Evolutionary conservation across 2,113 vertebrate species (phyloP), one percentile per base, ranked within the genome.

Genomic region (Lycocorax pyrrhopterus): DNA sequence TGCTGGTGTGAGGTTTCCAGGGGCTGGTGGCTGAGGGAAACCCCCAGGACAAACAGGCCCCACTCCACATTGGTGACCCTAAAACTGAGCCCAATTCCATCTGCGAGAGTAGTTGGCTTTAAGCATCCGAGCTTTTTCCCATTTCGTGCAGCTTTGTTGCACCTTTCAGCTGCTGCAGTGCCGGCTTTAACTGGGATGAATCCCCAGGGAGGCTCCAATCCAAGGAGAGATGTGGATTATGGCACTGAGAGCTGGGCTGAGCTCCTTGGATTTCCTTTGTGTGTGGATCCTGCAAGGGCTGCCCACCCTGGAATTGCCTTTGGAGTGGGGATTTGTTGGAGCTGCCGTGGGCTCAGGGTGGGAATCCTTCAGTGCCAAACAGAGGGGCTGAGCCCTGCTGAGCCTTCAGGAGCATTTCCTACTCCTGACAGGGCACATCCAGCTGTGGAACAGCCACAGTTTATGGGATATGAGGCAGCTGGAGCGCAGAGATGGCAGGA

Each of bases 61-160:
- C 2, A 0, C 27, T 30, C 3, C 1, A 3, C 15, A 0, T 0
- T 4, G 18, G 16, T 5, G 16, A 5, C n/a, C 16, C 72, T 53
- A 44, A 51, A 75, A 7, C 37, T 1, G 23, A 44, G 52, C 37
- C 10, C 0, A 19, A 7, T 23, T 44, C n/a, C 33, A 4, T 8
- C 37, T 18, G 8, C 6, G 69, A 33, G 6, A 1, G 41, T 18
- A 3, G 17, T 3, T 27, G 29, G 2, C 2, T 69, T 53, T 49
- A 8, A 35, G 18, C 10, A 1, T 16, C 6, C 2, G 30, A 7
- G 16, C 3, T 39, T 80, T 43, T 26, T 3, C 58, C 52, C 43
- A 0, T 23, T 25, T 83, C 14, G 0, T 3, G 18, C n/a, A 41
- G 3, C 13, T 4, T 10, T 11, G 2, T 3, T 18, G 71, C 6